A percentile compares a stretch with the other conserved stretches of the same genome.
Evolutionary conservation across 2,797 vertebrate genomes (phyloP).

Genomic region (Coregonus sp.): DNA sequence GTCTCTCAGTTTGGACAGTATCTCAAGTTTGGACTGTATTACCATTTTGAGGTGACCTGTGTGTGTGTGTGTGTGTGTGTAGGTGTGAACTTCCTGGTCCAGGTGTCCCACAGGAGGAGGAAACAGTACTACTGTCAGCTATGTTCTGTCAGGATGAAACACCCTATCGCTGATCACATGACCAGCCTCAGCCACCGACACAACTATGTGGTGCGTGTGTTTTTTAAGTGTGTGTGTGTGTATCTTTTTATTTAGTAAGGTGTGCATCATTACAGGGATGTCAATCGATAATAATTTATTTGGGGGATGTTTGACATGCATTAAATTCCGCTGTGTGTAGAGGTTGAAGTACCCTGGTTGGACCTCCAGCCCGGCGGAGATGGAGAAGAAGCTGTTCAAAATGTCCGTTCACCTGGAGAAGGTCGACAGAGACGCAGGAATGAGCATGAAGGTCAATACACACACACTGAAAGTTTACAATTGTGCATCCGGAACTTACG

Average conservation of each 20-base stretch:
- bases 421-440: neutral
- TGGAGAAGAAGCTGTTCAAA: conserved; percentile 10
- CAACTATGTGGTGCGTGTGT: conserved; percentile 58
- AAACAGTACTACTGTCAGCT: conserved; percentile 58
- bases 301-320: neutral
- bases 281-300: neutral
- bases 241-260: neutral
- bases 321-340: conserved; percentile 24
- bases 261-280: neutral
- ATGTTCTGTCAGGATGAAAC: conserved; percentile 42
- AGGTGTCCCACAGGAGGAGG: conserved; percentile 32
- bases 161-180: conserved; percentile 21
- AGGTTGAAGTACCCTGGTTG: conserved; percentile 42
- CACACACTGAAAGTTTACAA: neutral
- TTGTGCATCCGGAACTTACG: too few species aligned
- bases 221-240: neutral
- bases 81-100: conserved; percentile 50
- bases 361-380: neutral
- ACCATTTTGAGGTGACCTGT: conserved; percentile 3
- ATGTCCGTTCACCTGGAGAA: conserved; percentile 20
- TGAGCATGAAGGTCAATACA: conserved; percentile 33
- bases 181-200: conserved; percentile 10
- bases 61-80: neutral
- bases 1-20: neutral
- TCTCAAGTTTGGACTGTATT: too few species aligned